Evolutionary conservation across 2,797 vertebrate genomes (phyloP), one percentile per base, ranked within the genome.

Genomic region (Enteromius radiatus): DNA sequence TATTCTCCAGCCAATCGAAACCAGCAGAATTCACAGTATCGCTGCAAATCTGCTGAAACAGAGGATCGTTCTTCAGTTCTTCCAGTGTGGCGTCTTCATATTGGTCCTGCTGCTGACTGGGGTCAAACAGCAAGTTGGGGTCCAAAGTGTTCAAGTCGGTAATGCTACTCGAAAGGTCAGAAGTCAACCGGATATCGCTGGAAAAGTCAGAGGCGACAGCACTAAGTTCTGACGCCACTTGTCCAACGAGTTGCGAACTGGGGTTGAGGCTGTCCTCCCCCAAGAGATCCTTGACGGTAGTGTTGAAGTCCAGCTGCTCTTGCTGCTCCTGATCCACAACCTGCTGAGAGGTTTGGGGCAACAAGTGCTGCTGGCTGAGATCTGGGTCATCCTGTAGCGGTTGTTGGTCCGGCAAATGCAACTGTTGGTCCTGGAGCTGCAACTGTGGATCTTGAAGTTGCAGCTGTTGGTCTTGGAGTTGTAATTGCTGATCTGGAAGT

Each of bases 1-100:
- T 99, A 95, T 97, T 99, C 92, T 99, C 98, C 93, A 99, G 96
- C 98, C 98, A 99, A 90, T 99, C 98, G 90, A 99, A 99, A 92
- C 97, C 96, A 84, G 95, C 93, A 82, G 97, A 94, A 94, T 95
- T 98, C 92, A 98, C 97, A 91, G 98, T 98, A 93, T 99, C 98
- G 91, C 95, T 98, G 95, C 98, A 99, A 93, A 99, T 99, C 92
- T 99, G 98, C 92, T 99, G 98, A 95, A 99, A 99, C 87, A 99
- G 96, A 56, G 98, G 97, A 92, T 99, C 98, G 43, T 99, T 99
- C 94, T 99, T 99, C 90, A 99, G 94, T 91, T 99, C 98, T 94
- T 99, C 98, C 97, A 99, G 97, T 95, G 97, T 97, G 73, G 98
- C 95, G 92, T 98, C 98, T 93, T 99, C 98, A 28, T 99, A 98